Percentiles rank a stretch among this genome's conserved stretches.
Conservation (phyloP, 37 sponge, comb jelly and placozoan species). For the Aplysina aerophoba region DNA sequence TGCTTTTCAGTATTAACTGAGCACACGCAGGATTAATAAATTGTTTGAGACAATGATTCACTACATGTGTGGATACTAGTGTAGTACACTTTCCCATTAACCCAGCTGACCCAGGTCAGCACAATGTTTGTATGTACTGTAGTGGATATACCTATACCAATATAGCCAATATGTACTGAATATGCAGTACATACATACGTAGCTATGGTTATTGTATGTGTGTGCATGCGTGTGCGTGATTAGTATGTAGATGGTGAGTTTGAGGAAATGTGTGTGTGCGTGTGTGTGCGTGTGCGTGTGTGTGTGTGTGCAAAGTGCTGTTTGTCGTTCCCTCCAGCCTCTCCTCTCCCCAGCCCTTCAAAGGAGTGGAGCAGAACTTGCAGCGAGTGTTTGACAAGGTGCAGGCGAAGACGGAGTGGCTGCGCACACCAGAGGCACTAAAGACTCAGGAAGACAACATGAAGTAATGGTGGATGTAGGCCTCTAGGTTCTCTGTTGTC, state of each 20-base stretch:
- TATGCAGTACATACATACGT: too few relatives aligned
- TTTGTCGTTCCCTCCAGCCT: slow-evolving; percentile 51
- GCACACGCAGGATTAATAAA: too few relatives aligned
- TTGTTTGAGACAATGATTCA: too few relatives aligned
- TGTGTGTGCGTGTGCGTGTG: not conserved
- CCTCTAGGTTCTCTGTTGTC: too few relatives aligned
- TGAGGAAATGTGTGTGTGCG: slow-evolving; percentile 1
- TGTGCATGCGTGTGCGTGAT: not conserved
- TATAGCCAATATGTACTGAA: too few relatives aligned
- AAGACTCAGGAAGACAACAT: slow-evolving; percentile 42
- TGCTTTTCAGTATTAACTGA: too few relatives aligned
- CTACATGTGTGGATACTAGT: too few relatives aligned
- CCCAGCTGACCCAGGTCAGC: too few relatives aligned
- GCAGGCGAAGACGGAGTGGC: slow-evolving; percentile 4
- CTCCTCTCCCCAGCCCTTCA: slow-evolving; percentile 69
- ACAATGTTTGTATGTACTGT: too few relatives aligned
- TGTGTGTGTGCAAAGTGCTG: slow-evolving; percentile 15
- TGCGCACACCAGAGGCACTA: slow-evolving; percentile 3
- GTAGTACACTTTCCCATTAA: too few relatives aligned
- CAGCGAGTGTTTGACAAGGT: slow-evolving; percentile 57
- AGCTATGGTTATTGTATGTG: too few relatives aligned
- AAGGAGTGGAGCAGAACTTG: slow-evolving; percentile 68
- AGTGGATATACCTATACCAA: too few relatives aligned
- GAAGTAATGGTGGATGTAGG: slow-evolving; percentile 27
- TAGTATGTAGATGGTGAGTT: not conserved